These are phyloP conservation scores for Parnassius orleans DNA, from an alignment of 2,888 invertebrate genomes.

Conservation along the genomic window DNA sequence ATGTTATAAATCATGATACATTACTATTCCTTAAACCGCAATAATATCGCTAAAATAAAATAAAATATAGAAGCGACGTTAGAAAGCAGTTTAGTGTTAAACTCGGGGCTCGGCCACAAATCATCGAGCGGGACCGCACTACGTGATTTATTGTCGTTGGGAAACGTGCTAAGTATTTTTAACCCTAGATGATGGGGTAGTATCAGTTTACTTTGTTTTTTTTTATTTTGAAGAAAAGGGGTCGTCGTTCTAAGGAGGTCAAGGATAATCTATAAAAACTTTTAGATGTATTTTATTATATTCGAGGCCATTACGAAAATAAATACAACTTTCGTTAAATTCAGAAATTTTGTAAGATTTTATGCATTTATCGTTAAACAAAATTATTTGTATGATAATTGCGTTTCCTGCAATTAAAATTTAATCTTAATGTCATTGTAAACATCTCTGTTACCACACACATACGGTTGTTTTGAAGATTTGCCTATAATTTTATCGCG, in stretches of 20 bases:
- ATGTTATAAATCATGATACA: slow-evolving; percentile 1
- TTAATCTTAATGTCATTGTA: too few relatives aligned
- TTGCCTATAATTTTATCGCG: too few relatives aligned
- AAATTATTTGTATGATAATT: too few relatives aligned
- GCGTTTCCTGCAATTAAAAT: too few relatives aligned
- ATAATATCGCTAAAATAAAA: slow-evolving; percentile 18
- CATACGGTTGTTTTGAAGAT: too few relatives aligned
- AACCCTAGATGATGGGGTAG: slow-evolving; percentile 14
- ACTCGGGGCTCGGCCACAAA: slow-evolving; percentile 21
- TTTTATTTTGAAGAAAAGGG: slow-evolving; percentile 6
- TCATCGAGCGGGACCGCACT: slow-evolving; percentile 11
- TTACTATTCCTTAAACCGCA: neutral
- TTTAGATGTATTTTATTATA: too few relatives aligned
- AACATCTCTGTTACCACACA: too few relatives aligned
- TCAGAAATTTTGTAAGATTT: too few relatives aligned
- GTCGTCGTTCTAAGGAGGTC: slow-evolving; percentile 8
- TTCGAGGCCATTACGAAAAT: too few relatives aligned
- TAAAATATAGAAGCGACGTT: slow-evolving; percentile 17
- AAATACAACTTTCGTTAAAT: too few relatives aligned
- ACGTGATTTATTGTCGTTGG: slow-evolving; percentile 19
- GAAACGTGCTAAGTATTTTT: slow-evolving; percentile 26
- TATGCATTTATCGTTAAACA: too few relatives aligned
- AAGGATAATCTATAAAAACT: neutral
- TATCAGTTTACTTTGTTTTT: slow-evolving; percentile 8
- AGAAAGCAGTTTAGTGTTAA: slow-evolving; percentile 19